phyloP scores from a whole-genome alignment of 2,888 invertebrate species.

The Lysandra bellargus region DNA sequence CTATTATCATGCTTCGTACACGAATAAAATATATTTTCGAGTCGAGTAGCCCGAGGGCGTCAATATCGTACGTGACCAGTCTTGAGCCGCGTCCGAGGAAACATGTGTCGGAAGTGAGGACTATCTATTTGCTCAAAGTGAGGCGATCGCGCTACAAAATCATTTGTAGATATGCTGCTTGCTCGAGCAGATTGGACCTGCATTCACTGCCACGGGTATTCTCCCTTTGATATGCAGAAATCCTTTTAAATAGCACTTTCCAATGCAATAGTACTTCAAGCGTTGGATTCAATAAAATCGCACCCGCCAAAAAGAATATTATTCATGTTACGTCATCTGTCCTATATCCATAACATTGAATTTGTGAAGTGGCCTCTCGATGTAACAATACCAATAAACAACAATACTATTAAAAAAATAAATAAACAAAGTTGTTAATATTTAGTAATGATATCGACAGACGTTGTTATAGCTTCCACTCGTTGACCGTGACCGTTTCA shows the following conservation, averaged over 20 bases:
- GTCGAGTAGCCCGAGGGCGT: slow-evolving; percentile 72
- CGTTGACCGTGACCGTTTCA: too few relatives aligned
- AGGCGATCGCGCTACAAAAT: slow-evolving; percentile 66
- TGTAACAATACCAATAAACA: not conserved
- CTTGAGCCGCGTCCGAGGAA: slow-evolving; percentile 70
- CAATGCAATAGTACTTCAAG: slow-evolving; percentile 31
- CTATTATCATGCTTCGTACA: slow-evolving; percentile 24
- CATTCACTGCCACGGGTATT: slow-evolving; percentile 37
- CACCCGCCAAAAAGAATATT: not conserved
- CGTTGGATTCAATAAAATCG: slow-evolving; percentile 32
- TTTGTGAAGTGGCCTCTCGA: not conserved
- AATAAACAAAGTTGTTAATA: too few relatives aligned
- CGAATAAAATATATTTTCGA: slow-evolving; percentile 60
- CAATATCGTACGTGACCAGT: slow-evolving; percentile 80
- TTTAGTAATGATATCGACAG: too few relatives aligned
- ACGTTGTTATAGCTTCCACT: too few relatives aligned
- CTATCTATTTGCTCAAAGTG: slow-evolving; percentile 77
- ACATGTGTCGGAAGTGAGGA: slow-evolving; percentile 78
- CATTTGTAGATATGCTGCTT: slow-evolving; percentile 60
- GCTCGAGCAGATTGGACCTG: slow-evolving; percentile 42
- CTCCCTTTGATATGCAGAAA: slow-evolving; percentile 37
- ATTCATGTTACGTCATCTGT: not conserved
- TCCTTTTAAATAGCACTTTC: slow-evolving; percentile 31
- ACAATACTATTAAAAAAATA: too few relatives aligned
- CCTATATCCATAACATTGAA: slow-evolving; percentile 1